Percentiles rank a stretch among this genome's conserved stretches.
These are phyloP conservation scores for Zeuzera pyrina DNA, from an alignment of 2,888 invertebrate genomes.

Conservation along the genomic window DNA sequence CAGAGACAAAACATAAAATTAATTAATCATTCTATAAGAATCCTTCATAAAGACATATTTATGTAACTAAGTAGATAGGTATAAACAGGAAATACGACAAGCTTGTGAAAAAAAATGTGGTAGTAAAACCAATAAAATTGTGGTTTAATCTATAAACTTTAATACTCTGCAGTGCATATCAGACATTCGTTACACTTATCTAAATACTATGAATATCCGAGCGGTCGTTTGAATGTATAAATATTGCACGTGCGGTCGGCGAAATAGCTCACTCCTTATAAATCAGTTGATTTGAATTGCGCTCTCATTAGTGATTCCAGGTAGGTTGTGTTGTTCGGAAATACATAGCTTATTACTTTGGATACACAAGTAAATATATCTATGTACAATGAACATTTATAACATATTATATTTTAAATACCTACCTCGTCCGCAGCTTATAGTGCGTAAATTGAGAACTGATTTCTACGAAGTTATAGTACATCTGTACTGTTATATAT, in stretches of 20 bases:
- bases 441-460: too few species aligned
- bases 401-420: too few species aligned
- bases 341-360: conserved; percentile 69
- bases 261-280: conserved; percentile 67
- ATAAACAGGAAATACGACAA: background rate
- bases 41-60: too few species aligned
- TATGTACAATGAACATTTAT: conserved; percentile 36
- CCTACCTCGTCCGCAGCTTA: too few species aligned
- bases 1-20: too few species aligned
- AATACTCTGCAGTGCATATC: conserved; percentile 23
- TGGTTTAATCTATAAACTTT: conserved; percentile 12
- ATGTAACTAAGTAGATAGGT: too few species aligned
- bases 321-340: conserved; percentile 44
- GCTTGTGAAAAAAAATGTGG: background rate
- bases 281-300: conserved; percentile 69
- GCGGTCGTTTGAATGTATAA: conserved; percentile 55
- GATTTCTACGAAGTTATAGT: too few species aligned
- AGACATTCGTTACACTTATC: conserved; percentile 38
- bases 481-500: too few species aligned
- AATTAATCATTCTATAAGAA: too few species aligned
- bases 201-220: conserved; percentile 40
- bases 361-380: conserved; percentile 48
- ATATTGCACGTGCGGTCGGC: conserved; percentile 46
- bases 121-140: conserved; percentile 12
- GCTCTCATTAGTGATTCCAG: conserved; percentile 64